Evolutionary conservation across 1,140 invertebrate species (phyloP).

Genomic region (Bombus cullumanus): DNA sequence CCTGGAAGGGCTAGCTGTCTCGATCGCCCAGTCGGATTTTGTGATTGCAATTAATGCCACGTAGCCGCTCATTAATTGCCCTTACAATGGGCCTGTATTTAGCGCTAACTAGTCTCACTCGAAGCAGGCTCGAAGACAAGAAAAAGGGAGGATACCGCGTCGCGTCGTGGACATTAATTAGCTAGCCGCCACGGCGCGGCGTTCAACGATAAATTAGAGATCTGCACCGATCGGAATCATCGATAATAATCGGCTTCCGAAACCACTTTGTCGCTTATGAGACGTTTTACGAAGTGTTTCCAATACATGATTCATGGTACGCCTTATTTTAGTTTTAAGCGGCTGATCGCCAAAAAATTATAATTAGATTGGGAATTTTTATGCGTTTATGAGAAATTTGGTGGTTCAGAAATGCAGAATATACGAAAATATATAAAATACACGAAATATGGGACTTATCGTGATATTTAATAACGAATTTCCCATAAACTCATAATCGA

Average conservation of each 20-base stretch:
- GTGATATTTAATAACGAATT: too few species aligned
- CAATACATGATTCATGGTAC: too few species aligned
- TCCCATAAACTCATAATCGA: too few species aligned
- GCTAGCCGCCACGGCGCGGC: conserved; percentile 48
- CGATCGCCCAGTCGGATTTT: background rate
- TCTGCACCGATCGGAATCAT: conserved; percentile 63
- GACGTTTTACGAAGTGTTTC: background rate
- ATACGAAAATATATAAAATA: too few species aligned
- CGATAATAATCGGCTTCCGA: conserved; percentile 53
- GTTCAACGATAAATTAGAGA: conserved; percentile 66
- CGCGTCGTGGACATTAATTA: conserved; percentile 68
- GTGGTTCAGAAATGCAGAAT: too few species aligned
- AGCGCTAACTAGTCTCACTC: conserved; percentile 28
- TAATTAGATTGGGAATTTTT: too few species aligned
- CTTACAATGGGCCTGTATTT: conserved; percentile 22
- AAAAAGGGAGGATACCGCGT: conserved; percentile 10
- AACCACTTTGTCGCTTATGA: conserved; percentile 39
- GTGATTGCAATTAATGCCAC: conserved; percentile 40
- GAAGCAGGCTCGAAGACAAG: background rate
- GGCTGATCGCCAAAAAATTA: background rate
- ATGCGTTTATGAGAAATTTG: too few species aligned
- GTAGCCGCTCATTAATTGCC: conserved; percentile 20
- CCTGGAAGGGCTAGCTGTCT: background rate
- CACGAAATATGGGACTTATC: too few species aligned
- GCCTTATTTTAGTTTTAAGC: too few species aligned